Evolutionary conservation across 1,140 invertebrate species (phyloP).

Genomic region (Dryas iulia): DNA sequence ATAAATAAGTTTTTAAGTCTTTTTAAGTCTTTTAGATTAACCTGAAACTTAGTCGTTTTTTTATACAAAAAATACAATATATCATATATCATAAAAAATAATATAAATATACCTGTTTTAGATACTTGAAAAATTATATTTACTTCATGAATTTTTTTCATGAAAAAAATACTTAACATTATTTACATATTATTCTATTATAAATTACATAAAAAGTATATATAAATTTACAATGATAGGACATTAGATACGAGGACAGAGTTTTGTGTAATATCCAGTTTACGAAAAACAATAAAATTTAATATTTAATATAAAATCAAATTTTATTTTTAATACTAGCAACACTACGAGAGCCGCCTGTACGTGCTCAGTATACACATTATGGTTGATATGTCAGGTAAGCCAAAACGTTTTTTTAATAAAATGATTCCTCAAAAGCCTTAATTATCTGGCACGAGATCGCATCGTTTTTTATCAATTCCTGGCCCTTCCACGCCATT

Average conservation of each 20-base stretch:
- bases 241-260: too few relatives aligned
- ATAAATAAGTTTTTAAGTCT: too few relatives aligned
- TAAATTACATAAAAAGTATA: neutral
- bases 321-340: neutral
- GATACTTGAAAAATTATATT: neutral
- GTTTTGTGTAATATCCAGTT: neutral
- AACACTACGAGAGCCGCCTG: slow-evolving; percentile 39
- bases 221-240: neutral
- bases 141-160: too few relatives aligned
- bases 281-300: neutral
- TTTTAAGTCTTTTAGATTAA: too few relatives aligned
- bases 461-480: slow-evolving; percentile 64
- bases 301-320: neutral
- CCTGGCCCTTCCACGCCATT: slow-evolving; percentile 54
- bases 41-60: too few relatives aligned
- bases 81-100: neutral
- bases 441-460: slow-evolving; percentile 76
- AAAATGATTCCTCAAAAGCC: slow-evolving; percentile 66
- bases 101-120: neutral
- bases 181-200: neutral
- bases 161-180: neutral
- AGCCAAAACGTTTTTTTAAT: slow-evolving; percentile 64
- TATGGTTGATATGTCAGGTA: slow-evolving; percentile 70
- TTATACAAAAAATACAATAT: too few relatives aligned
- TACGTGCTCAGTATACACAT: slow-evolving; percentile 29